A percentile compares a stretch with the other conserved stretches of the same genome.
Evolutionary conservation across 2,797 vertebrate genomes (phyloP).

Genomic region (Mico argentatus): DNA sequence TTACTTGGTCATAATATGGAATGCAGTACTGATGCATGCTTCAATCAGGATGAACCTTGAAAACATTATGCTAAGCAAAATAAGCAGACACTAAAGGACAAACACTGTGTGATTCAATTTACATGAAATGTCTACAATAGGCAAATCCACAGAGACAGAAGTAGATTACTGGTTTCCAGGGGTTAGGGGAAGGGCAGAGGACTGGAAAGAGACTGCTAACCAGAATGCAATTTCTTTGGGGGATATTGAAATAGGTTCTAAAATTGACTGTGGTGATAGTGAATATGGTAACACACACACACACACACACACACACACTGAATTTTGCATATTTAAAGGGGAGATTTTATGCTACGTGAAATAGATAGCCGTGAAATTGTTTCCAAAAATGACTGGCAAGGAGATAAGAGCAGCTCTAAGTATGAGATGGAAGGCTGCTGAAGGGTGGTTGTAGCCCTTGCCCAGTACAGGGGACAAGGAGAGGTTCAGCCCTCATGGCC

Average conservation of each 20-base stretch:
- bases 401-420: slow-evolving; percentile 70
- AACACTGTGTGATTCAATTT: not conserved
- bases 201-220: not conserved
- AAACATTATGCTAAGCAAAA: not conserved
- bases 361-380: not conserved
- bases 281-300: not conserved
- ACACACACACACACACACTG: not conserved
- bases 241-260: not conserved
- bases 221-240: not conserved
- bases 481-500: fast-evolving
- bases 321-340: not conserved
- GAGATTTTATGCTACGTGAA: not conserved
- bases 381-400: not conserved
- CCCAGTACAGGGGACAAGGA: slow-evolving; percentile 9
- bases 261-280: not conserved
- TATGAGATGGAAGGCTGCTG: slow-evolving; percentile 57
- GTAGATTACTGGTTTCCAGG: not conserved
- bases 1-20: not conserved
- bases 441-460: slow-evolving; percentile 28
- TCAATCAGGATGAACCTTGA: not conserved
- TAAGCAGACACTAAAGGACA: not conserved
- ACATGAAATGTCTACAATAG: not conserved
- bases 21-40: not conserved
- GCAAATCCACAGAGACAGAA: not conserved
- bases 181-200: fast-evolving